Base-by-base conservation (phyloP, 64 coral and sea anemone genomes). In the Platygyra sinensis region DNA sequence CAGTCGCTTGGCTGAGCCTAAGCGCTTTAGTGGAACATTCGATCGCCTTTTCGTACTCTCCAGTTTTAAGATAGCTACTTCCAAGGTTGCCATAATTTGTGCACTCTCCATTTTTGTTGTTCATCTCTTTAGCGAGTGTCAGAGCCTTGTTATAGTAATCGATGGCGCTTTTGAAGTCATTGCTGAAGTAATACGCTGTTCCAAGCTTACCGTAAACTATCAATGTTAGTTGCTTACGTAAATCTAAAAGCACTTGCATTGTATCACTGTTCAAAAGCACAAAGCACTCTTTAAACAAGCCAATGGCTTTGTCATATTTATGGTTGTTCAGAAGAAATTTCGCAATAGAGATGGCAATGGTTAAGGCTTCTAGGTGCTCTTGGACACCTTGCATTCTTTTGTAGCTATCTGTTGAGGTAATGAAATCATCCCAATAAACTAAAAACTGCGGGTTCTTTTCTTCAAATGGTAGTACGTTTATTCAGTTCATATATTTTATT, bases 31-130 rank as follows among this genome's bases (percentile, higher is more conserved):
- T 18, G 64, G 33, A 11, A 29, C 33, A 42, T 27, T 89, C 17
- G 39, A 89, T 30, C 29, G 73, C 87, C 59, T 67, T 89, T 9
- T 67, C 11, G 24, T 63, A 89, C 75, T 50, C 49, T 30, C 75
- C 87, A 10, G 77, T 27, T 49, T 29, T 33, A 62, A 62, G 39
- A 89, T 89, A 27, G 61, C 32, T 39, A 18, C 28, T 24, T 42
- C 87, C 87, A n/a, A 89, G 72, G 87, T 78, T 77, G 8, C 74
- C 55, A 36, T 89, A 78, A 46, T 52, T 30, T 3, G 30, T n/a
- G 52, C 73, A 38, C 61, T 89, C 87, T 24, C 74, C 87, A 28
- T n/a, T 61, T 52, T 60, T 89, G 32, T 89, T 27, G 28, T 57
- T 54, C 39, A 62, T 62, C 11, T 62, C 32, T 39, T 65, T 77